Base-by-base conservation (phyloP, 2,113 vertebrate species). In the Motacilla alba region DNA sequence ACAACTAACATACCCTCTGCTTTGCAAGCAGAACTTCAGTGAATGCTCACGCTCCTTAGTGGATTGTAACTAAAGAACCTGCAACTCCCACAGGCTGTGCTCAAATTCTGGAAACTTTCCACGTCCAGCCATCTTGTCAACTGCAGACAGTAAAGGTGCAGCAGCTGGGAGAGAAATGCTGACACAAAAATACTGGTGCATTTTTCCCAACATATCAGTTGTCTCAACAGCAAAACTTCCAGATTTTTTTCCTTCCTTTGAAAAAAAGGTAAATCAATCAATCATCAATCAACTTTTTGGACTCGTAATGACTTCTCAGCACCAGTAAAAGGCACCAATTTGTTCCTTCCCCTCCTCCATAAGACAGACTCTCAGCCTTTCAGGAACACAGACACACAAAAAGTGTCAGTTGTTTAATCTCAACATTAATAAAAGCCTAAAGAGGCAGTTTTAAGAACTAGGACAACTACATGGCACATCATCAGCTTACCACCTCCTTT, bases 41-140 rank as follows among this genome's bases (percentile, higher is more conserved):
- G 83, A 93, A 94, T 83, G 78, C 68, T 91, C 10, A 1, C 5
- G 56, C 7, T 80, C 93, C 83, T 88, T 7, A 41, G 81, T 67
- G 94, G 15, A 82, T 15, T 72, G 83, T 90, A 96, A 97, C 59
- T 75, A 31, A 86, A 92, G 94, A 95, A 97, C 56, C 72, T 88
- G 83, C 89, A 93, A 93, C 78, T 94, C 93, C 89, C 93, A 73
- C 39, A 86, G 90, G 92, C 70, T 69, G 27, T 46, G 70, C 56
- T 76, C 53, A 70, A 58, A 66, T 81, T 94, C 89, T 93, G 96
- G 93, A 95, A 95, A 93, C 39, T 74, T 95, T 96, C 92, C 92
- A 15, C 6, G 58, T 76, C 78, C 70, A 93, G 81, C 27, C 83
- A 77, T 87, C 88, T 88, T 88, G 68, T 94, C 90, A 94, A 84